Conservation (phyloP, 1,140 invertebrate species). For the Dinoponera quadriceps region DNA sequence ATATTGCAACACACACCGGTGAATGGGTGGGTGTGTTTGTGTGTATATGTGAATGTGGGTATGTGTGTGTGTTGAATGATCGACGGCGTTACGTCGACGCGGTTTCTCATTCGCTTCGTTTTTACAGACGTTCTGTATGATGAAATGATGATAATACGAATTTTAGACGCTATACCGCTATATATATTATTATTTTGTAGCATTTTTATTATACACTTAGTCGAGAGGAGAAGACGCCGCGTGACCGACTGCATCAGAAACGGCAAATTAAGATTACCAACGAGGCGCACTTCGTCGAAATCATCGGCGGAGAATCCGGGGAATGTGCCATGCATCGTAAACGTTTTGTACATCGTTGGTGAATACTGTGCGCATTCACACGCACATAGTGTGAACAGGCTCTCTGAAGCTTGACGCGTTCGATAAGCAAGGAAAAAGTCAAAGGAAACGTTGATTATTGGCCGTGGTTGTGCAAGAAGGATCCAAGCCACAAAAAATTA, state of each 20-base stretch:
- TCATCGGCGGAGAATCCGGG: background rate
- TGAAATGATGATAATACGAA: slow-evolving; percentile 30
- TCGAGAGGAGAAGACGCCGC: background rate
- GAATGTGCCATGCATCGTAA: slow-evolving; percentile 28
- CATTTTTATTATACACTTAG: slow-evolving; percentile 43
- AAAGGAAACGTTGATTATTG: no score
- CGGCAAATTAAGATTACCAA: slow-evolving; percentile 22
- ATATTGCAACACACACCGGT: slow-evolving; percentile 61
- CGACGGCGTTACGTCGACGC: slow-evolving; percentile 33
- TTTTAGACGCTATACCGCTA: slow-evolving; percentile 1
- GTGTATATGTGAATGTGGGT: no score
- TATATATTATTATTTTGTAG: slow-evolving; percentile 26
- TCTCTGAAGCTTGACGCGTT: no score
- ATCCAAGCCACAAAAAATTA: no score
- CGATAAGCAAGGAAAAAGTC: no score
- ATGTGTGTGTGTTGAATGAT: slow-evolving; percentile 58
- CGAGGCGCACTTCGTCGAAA: slow-evolving; percentile 10
- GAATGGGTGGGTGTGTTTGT: no score
- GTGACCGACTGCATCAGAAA: slow-evolving; percentile 26
- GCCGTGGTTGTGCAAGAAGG: no score
- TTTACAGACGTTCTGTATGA: slow-evolving; percentile 39
- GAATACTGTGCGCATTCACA: slow-evolving; percentile 30
- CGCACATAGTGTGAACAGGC: no score
- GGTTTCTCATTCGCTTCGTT: slow-evolving; percentile 57
- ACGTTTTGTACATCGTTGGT: background rate